Evolutionary conservation across 2,797 vertebrate genomes (phyloP), one percentile per base, ranked within the genome.

Genomic region (Platyrinchus mystaceus): DNA sequence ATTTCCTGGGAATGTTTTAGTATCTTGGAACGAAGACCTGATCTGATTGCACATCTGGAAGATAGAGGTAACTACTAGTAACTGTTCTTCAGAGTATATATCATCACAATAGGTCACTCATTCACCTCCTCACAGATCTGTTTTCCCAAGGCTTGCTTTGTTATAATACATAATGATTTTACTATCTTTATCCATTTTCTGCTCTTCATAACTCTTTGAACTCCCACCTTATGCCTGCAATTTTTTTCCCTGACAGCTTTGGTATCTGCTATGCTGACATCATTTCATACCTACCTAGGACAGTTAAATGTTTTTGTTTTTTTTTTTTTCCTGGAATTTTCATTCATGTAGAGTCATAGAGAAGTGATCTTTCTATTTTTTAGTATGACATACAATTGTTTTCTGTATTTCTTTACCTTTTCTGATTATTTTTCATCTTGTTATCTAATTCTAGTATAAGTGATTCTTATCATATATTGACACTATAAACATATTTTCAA

Each of bases 1-100:
- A 82, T 52, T 94, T 94, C 74, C 44, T 73, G 47, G 60, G 73
- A 92, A 77, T 93, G 37, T 89, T 93, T 93, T 53, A 82, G n/a
- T 56, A 37, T 55, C 55, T 92, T 93, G 39, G 32, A 86, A 91
- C 66, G 59, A 73, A 89, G 55, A 82, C 46, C 18, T 76, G 30
- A 28, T 69, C 82, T 95, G 69, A 60, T 27, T 86, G 30, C 18
- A 9, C 56, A 63, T 63, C 91, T 93, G 84, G 47, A 62, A 83
- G 52, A 69, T 53, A 84, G 46, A 87, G 44, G 91, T 64, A 90
- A 76, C 34, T 79, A 41, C 34, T 84, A 64, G n/a, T 78, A 73
- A 56, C 69, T 56, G 43, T 76, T 90, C 74, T 85, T 84, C 1
- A 0, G 34, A 63, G 32, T 46, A n/a, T 55, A 44, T 67, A 34